phyloP scores from a whole-genome alignment of 2,113 vertebrate species.

The Hiodon alosoides region DNA sequence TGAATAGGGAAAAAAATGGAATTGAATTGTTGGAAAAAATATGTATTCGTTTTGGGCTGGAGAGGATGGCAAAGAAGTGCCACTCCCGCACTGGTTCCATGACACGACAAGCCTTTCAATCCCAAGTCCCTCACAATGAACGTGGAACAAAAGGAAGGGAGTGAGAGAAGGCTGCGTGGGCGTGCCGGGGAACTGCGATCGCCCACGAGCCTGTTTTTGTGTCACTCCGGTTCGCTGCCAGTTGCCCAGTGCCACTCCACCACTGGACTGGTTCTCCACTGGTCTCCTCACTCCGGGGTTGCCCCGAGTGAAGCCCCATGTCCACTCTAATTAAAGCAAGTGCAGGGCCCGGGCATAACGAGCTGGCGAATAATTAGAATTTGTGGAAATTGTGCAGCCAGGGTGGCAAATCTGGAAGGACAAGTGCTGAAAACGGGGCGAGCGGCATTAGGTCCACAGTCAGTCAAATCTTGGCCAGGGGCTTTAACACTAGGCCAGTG shows the following conservation, averaged over 20 bases:
- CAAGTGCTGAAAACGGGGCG: conserved; percentile 90
- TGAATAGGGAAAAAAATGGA: no score
- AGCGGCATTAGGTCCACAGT: conserved; percentile 82
- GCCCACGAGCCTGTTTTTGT: neutral
- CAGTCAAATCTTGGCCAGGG: conserved; percentile 78
- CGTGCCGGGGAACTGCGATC: conserved; percentile 5
- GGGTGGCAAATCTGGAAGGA: conserved; percentile 87
- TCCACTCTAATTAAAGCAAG: conserved; percentile 69
- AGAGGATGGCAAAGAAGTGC: no score
- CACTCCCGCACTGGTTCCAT: neutral
- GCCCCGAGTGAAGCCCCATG: conserved; percentile 56
- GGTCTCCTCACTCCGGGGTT: conserved; percentile 65
- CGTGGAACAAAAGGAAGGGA: conserved; percentile 38
- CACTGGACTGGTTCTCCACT: conserved; percentile 64
- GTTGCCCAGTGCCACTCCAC: conserved; percentile 32
- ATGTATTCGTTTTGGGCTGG: no score
- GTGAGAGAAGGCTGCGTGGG: conserved; percentile 28
- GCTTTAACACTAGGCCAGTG: conserved; percentile 72
- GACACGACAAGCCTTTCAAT: neutral
- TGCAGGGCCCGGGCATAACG: conserved; percentile 57
- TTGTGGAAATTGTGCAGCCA: conserved; percentile 71
- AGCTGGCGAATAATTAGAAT: conserved; percentile 75
- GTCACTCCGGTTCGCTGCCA: conserved; percentile 10
- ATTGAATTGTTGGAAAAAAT: no score
- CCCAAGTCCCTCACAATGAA: conserved; percentile 21